These are phyloP conservation scores for Oxystoma pomonae DNA, from an alignment of 2,888 invertebrate species.

Conservation along the genomic window DNA sequence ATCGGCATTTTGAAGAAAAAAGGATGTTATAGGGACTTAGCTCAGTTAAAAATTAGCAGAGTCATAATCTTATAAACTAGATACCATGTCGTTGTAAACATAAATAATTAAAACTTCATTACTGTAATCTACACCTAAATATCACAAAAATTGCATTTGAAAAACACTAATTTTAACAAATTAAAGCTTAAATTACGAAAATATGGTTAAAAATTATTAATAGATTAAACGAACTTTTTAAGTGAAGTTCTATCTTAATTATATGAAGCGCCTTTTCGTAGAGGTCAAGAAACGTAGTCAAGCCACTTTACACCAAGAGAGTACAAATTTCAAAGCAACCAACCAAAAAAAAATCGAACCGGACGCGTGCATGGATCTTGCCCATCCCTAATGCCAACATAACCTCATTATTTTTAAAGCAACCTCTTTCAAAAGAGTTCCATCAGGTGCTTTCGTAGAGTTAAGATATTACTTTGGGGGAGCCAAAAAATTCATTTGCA, in stretches of 20 bases:
- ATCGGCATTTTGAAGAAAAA: too few species aligned
- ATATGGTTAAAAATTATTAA: constrained; percentile 18
- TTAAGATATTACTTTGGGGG: neutral
- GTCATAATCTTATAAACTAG: too few species aligned
- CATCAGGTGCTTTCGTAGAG: neutral
- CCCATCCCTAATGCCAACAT: neutral
- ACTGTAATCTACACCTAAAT: too few species aligned
- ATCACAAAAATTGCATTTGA: too few species aligned
- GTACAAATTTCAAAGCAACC: neutral
- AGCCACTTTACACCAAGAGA: constrained; percentile 2
- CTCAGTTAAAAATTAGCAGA: too few species aligned
- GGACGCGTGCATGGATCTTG: neutral
- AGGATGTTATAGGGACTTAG: too few species aligned
- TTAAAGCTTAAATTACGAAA: too few species aligned
- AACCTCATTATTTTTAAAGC: constrained; percentile 3
- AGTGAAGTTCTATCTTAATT: constrained; percentile 22
- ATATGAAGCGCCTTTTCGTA: constrained; percentile 15
- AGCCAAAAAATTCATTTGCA: neutral
- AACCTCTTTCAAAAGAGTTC: neutral
- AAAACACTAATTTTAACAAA: too few species aligned
- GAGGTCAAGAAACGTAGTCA: constrained; percentile 1
- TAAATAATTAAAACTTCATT: too few species aligned
- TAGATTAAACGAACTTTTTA: constrained; percentile 20
- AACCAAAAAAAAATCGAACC: neutral
- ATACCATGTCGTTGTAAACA: too few species aligned